Percentiles rank a stretch among this genome's conserved stretches.
These are phyloP conservation scores for Antheraea pernyi DNA, from an alignment of 1,140 invertebrate genomes.

Conservation along the genomic window DNA sequence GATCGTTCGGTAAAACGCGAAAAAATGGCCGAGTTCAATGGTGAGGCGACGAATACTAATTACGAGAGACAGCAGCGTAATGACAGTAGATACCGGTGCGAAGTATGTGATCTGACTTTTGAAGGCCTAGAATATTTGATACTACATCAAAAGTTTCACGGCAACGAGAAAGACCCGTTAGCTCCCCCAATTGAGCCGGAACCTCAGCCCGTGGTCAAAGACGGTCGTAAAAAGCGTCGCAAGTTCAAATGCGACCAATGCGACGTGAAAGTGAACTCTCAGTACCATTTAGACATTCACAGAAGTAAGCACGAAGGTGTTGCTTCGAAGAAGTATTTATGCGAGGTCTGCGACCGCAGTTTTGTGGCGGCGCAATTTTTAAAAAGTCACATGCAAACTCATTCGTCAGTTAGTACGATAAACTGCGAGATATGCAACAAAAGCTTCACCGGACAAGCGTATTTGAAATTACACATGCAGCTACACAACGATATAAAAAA, in stretches of 20 bases:
- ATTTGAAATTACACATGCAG: slow-evolving; percentile 81
- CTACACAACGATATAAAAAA: slow-evolving; percentile 84
- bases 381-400: slow-evolving; percentile 72
- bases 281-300: slow-evolving; percentile 71
- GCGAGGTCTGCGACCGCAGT: slow-evolving; percentile 66
- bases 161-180: slow-evolving; percentile 60
- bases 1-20: slow-evolving; percentile 66
- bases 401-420: slow-evolving; percentile 63
- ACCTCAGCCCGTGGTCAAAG: slow-evolving; percentile 38
- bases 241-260: slow-evolving; percentile 73
- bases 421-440: slow-evolving; percentile 82
- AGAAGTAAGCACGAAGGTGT: slow-evolving; percentile 69
- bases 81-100: slow-evolving; percentile 54
- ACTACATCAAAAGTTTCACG: slow-evolving; percentile 70
- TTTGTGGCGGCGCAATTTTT: slow-evolving; percentile 69
- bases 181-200: slow-evolving; percentile 44
- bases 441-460: slow-evolving; percentile 82
- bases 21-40: slow-evolving; percentile 71
- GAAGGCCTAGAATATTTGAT: slow-evolving; percentile 69
- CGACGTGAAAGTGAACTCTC: slow-evolving; percentile 72
- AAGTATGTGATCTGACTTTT: slow-evolving; percentile 67
- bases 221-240: slow-evolving; percentile 59
- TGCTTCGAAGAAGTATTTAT: slow-evolving; percentile 64
- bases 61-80: slow-evolving; percentile 52
- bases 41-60: slow-evolving; percentile 48